Percentiles rank a stretch among this genome's conserved stretches.
Conservation (phyloP, 2,797 vertebrate genomes). For the Falco concolor region DNA sequence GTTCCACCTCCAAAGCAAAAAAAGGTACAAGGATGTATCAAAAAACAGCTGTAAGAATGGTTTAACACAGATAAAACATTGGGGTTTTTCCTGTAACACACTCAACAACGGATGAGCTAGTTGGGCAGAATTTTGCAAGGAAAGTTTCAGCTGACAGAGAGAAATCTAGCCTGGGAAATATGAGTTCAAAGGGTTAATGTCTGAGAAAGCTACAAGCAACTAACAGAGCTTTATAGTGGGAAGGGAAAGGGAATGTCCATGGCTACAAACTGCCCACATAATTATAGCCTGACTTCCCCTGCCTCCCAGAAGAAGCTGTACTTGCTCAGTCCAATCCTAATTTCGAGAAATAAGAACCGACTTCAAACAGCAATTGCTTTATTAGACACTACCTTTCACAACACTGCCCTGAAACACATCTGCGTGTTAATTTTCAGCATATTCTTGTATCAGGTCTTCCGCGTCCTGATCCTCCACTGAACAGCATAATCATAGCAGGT, state of each 20-base stretch:
- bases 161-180: neutral
- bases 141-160: neutral
- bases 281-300: neutral
- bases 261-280: neutral
- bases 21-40: neutral
- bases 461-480: neutral
- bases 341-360: neutral
- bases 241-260: neutral
- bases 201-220: neutral
- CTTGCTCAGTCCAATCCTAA: neutral
- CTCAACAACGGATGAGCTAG: neutral
- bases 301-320: neutral
- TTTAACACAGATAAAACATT: rapidly evolving
- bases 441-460: neutral
- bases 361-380: neutral
- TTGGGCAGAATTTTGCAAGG: neutral
- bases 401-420: neutral
- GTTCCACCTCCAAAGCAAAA: neutral
- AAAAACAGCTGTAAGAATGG: neutral
- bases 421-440: neutral
- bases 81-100: neutral
- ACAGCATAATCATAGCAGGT: neutral
- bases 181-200: neutral
- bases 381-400: neutral
- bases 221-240: neutral